phyloP scores from a whole-genome alignment of 2,797 vertebrate genomes.

The Pterois miles region DNA sequence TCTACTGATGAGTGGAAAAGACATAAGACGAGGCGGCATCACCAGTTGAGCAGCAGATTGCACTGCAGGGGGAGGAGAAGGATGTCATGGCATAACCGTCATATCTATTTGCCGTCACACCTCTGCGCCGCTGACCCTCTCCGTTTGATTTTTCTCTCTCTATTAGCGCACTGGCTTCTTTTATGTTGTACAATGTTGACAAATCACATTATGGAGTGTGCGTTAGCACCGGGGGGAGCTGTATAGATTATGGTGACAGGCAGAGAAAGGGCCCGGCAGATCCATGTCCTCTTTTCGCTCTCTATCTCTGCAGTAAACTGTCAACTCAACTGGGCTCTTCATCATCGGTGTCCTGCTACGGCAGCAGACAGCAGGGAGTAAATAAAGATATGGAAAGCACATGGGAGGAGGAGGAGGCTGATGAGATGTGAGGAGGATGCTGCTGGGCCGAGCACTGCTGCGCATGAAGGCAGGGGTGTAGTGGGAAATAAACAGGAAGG shows the following conservation, averaged over 20 bases:
- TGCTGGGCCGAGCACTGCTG: not conserved
- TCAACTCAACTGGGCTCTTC: conserved; percentile 41
- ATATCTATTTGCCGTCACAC: conserved; percentile 54
- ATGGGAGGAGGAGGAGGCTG: conserved; percentile 11
- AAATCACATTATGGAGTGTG: conserved; percentile 69
- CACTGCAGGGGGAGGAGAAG: conserved; percentile 9
- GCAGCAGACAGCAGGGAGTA: conserved; percentile 45
- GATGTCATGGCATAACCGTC: conserved; percentile 35
- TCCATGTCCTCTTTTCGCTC: conserved; percentile 35
- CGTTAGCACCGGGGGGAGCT: conserved; percentile 37
- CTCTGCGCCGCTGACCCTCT: conserved; percentile 44
- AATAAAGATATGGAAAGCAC: conserved; percentile 61
- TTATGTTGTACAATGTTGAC: conserved; percentile 64
- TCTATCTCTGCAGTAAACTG: conserved; percentile 51
- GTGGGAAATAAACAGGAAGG: conserved; percentile 1
- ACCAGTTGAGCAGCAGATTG: conserved; percentile 17
- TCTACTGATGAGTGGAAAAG: conserved; percentile 1
- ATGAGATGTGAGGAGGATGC: conserved; percentile 6
- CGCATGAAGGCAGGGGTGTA: not conserved
- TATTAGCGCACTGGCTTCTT: conserved; percentile 52
- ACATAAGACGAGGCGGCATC: not conserved
- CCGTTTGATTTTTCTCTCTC: conserved; percentile 59
- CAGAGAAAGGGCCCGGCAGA: conserved; percentile 43
- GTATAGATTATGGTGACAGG: conserved; percentile 70
- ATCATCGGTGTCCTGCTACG: conserved; percentile 41